Percentiles rank a stretch among this genome's conserved stretches.
These are phyloP conservation scores for Aphidius colemani DNA, from an alignment of 2,888 invertebrate genomes.

Conservation along the genomic window DNA sequence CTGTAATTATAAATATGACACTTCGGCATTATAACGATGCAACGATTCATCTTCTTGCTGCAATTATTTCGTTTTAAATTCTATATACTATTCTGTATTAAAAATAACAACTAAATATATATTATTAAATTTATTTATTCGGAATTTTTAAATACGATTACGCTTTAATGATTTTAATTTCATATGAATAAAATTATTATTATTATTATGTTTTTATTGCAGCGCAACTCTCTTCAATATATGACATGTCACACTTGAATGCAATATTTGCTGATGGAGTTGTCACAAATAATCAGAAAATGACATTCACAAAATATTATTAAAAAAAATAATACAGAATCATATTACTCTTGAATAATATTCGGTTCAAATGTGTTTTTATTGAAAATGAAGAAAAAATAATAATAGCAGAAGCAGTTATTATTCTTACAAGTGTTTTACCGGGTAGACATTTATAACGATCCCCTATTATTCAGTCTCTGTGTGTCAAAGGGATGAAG, in stretches of 20 bases:
- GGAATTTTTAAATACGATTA: no score
- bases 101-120: no score
- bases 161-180: no score
- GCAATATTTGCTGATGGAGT: neutral
- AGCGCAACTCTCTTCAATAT: slow-evolving; percentile 4
- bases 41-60: slow-evolving; percentile 23
- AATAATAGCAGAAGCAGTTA: slow-evolving; percentile 17
- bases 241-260: neutral
- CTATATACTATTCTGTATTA: neutral
- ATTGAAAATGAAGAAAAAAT: slow-evolving; percentile 13
- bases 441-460: slow-evolving; percentile 5
- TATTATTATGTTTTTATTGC: neutral
- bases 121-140: no score
- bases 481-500: slow-evolving; percentile 20
- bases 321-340: no score
- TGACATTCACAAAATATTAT: neutral
- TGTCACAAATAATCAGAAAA: neutral
- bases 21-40: slow-evolving; percentile 31
- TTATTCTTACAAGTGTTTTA: neutral
- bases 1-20: slow-evolving; percentile 31
- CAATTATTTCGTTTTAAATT: slow-evolving; percentile 25
- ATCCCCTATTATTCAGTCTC: neutral
- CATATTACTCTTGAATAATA: slow-evolving; percentile 15
- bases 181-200: no score
- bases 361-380: slow-evolving; percentile 15